These are phyloP conservation scores for Anguilla japonica DNA, from an alignment of 2,113 vertebrate species.

Conservation along the genomic window DNA sequence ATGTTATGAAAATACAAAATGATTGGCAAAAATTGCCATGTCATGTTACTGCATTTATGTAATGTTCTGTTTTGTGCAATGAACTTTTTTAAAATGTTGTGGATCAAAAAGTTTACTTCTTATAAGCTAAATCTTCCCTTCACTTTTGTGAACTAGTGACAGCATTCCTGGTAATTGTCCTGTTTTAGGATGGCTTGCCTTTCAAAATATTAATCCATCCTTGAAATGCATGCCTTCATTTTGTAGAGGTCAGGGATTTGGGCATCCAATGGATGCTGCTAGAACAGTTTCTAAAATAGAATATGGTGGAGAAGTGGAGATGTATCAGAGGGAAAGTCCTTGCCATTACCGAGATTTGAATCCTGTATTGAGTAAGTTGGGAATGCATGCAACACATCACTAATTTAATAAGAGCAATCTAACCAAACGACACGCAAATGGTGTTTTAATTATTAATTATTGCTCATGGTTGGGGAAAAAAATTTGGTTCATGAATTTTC, in stretches of 20 bases:
- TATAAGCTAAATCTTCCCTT: background rate
- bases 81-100: background rate
- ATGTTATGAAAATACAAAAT: background rate
- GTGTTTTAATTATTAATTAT: no score
- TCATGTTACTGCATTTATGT: background rate
- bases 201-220: background rate
- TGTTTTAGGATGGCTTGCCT: background rate
- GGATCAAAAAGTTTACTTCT: background rate
- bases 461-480: no score
- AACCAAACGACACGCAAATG: no score
- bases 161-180: background rate
- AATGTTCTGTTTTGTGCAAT: background rate
- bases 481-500: no score
- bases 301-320: background rate
- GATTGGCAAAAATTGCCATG: background rate
- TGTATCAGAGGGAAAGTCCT: background rate
- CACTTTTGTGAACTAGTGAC: background rate
- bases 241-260: background rate
- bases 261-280: background rate
- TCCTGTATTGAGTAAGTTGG: background rate
- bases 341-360: background rate
- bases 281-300: background rate
- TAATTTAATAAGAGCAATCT: no score
- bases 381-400: background rate
- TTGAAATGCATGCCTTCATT: background rate